Base-by-base conservation (phyloP, 1,140 invertebrate genomes). In the Macrocentrus cingulum region DNA sequence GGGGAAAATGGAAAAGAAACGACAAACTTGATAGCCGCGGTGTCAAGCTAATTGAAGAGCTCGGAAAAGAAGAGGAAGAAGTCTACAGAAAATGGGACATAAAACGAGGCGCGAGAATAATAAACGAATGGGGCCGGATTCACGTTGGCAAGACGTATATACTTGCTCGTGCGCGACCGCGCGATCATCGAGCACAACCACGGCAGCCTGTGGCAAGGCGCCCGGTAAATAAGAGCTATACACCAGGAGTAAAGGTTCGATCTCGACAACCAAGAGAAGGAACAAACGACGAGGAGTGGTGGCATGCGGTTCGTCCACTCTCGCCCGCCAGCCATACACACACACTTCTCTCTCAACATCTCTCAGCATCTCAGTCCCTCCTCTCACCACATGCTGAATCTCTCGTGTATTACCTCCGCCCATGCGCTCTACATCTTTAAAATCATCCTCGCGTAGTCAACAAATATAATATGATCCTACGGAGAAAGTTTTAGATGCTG, bases 241-340 rank as follows among this genome's bases (percentile, higher is more conserved):
- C 63, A 72, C 65, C n/a, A 65, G 66, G 72, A 73, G 71, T 70
- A 69, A 72, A 67, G 66, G 66, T 61, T 37, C 57, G 18, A 29
- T 19, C 23, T 36, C 57, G 51, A 45, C 53, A 36, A 25, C 44
- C 32, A 52, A 49, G 57, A 45, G 45, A 61, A 59, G 53, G 50
- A 46, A 59, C 25, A 46, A 48, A 56, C 54, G 52, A 42, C 58
- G 53, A 59, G 63, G 62, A 58, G 71, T 74, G 72, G 75, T 76
- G 76, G 77, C 72, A 79, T 77, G 77, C 68, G 67, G 77, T 76
- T 70, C 72, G 69, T 76, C 76, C 75, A 79, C 76, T 79, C 75
- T 77, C 75, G 73, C 75, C 70, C 55, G 48, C n/a, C 52, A 49
- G 63, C 64, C 16, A 61, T n/a, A n/a, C n/a, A n/a, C n/a, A n/a